Percentiles rank a stretch among this genome's conserved stretches.
Conservation (phyloP, 2,888 invertebrate species). For the Embidobia sp. region DNA sequence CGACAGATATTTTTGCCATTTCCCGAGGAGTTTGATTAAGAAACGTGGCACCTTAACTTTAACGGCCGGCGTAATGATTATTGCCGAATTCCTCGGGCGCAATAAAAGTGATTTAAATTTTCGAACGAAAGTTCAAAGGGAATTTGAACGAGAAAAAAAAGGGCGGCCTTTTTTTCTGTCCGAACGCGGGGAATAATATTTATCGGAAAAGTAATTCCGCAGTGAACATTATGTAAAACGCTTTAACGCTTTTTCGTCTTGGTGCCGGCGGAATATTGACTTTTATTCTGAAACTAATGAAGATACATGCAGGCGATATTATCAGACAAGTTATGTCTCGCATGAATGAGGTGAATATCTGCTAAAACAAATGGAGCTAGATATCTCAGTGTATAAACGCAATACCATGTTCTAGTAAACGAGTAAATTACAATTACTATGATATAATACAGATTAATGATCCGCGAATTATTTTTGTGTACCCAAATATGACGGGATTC, state of each 20-base stretch:
- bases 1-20: not conserved
- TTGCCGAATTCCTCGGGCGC: no score
- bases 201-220: no score
- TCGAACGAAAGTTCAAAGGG: not conserved
- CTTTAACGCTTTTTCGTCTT: constrained; percentile 3
- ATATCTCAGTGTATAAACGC: constrained; percentile 58
- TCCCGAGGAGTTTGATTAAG: not conserved
- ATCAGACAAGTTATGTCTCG: constrained; percentile 63
- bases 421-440: constrained; percentile 45
- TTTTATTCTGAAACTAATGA: constrained; percentile 67
- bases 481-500: not conserved
- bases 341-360: constrained; percentile 64
- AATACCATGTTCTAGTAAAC: constrained; percentile 41
- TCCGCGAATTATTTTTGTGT: constrained; percentile 1
- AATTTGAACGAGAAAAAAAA: no score
- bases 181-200: no score
- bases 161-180: no score
- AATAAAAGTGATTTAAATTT: no score
- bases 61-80: no score
- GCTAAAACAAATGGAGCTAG: constrained; percentile 61
- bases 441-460: constrained; percentile 41
- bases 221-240: constrained; percentile 8
- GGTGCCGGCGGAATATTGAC: constrained; percentile 45
- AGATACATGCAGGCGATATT: constrained; percentile 58
- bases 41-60: no score